Base-by-base conservation (phyloP, 2,797 vertebrate species). In the Sorex maritimensis region DNA sequence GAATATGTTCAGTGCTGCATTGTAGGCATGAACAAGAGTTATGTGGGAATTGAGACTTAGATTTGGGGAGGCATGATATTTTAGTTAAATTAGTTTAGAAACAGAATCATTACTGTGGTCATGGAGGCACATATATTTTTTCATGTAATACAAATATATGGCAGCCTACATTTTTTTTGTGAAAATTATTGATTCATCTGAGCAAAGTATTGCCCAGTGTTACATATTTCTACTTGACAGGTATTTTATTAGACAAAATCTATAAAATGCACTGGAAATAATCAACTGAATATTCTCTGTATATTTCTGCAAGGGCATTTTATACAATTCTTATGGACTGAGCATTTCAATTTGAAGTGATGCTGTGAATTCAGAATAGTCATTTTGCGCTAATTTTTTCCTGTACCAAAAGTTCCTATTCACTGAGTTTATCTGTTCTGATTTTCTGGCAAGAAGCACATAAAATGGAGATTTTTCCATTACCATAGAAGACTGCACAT, bases 141-240 rank as follows among this genome's bases (percentile, higher is more conserved):
- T 49, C 34, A 84, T 28, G 19, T 46, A 38, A 67, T 0, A 0
- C 5, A 63, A 80, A 86, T 95, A 81, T 14, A 49, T 49, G 8
- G 28, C 94, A 88, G 38, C 72, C 41, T 46, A 71, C 24, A 30
- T 34, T 44, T 75, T 86, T 88, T 90, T 19, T 17, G 55, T 74
- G 55, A 17, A 7, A 80, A 81, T 74, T 86, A 13, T 92, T 91
- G 52, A 93, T 23, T 72, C 68, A 88, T 80, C 82, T 30, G 23
- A 44, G 77, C 61, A 90, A 82, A 65, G 4, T 52, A 63, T 71
- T 79, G 10, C 3, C 68, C 58, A 30, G 23, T 86, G 67, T 82
- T 86, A 44, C 3, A 6, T 38, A 24, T 90, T 95, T 91, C 55
- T 58, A 74, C 71, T 90, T 87, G 67, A 95, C 28, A 91, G 87